These are phyloP conservation scores for Parochlus steinenii DNA, from an alignment of 2,888 invertebrate species.

Conservation along the genomic window DNA sequence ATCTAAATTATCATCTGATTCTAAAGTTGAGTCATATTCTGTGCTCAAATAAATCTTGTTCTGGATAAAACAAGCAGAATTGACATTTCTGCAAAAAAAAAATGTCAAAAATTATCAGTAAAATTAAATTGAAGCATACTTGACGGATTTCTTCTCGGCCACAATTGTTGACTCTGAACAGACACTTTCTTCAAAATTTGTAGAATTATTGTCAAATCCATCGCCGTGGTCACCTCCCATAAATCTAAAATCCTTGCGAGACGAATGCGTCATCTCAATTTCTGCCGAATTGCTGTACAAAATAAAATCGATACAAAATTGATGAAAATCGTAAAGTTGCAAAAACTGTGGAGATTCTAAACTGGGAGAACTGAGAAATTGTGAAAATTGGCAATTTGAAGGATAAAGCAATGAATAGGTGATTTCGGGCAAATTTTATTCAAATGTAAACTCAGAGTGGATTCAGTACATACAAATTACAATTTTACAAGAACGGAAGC, in stretches of 20 bases:
- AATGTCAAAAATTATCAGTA: neutral
- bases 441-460: too few species aligned
- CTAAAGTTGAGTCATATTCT: constrained; percentile 4
- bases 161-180: too few species aligned
- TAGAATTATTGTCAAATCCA: too few species aligned
- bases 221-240: too few species aligned
- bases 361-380: neutral
- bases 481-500: neutral
- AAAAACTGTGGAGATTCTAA: too few species aligned
- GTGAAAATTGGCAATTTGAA: neutral
- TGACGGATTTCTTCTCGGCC: too few species aligned
- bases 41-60: constrained; percentile 2
- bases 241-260: too few species aligned
- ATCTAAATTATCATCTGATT: too few species aligned
- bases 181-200: too few species aligned
- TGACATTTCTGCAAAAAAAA: constrained; percentile 4
- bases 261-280: neutral
- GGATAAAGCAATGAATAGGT: too few species aligned
- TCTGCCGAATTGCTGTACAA: neutral
- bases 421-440: too few species aligned
- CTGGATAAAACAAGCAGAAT: constrained; percentile 6
- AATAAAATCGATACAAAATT: neutral
- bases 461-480: constrained; percentile 13
- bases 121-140: neutral
- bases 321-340: neutral